Evolutionary conservation across 2,888 invertebrate genomes (phyloP).

Genomic region (Xiphydria camelus): DNA sequence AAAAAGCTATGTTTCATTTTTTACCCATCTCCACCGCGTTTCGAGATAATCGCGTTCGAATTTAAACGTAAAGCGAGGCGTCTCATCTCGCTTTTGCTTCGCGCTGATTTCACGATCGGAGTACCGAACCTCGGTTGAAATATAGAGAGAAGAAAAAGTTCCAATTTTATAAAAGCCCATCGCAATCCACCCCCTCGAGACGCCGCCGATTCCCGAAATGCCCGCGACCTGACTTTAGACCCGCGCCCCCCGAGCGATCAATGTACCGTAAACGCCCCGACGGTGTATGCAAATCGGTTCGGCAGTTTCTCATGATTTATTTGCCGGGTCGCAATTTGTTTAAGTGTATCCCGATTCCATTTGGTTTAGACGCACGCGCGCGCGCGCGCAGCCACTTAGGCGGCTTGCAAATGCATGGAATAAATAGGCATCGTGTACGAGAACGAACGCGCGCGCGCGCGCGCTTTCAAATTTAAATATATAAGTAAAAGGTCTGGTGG

Average conservation of each 20-base stretch:
- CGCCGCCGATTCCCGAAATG: constrained; percentile 48
- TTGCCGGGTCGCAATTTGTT: constrained; percentile 51
- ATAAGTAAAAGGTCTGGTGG: constrained; percentile 52
- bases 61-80: too few species aligned
- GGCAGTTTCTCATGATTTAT: constrained; percentile 52
- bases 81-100: too few species aligned
- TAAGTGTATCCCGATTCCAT: constrained; percentile 56
- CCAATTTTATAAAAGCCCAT: constrained; percentile 20
- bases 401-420: constrained; percentile 32
- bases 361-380: too few species aligned
- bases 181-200: constrained; percentile 2
- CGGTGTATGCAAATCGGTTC: constrained; percentile 56
- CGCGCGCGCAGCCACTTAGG: constrained; percentile 32
- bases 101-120: too few species aligned
- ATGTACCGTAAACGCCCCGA: constrained; percentile 34
- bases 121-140: too few species aligned
- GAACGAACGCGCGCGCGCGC: constrained; percentile 20
- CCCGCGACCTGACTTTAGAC: constrained; percentile 47
- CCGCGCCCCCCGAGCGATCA: constrained; percentile 25
- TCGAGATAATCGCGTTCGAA: too few species aligned
- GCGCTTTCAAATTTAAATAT: constrained; percentile 48
- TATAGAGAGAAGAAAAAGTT: too few species aligned
- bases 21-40: too few species aligned
- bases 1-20: too few species aligned
- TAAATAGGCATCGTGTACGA: constrained; percentile 15